Base-by-base conservation (phyloP, 2,113 vertebrate genomes). In the Callaeas wilsoni region DNA sequence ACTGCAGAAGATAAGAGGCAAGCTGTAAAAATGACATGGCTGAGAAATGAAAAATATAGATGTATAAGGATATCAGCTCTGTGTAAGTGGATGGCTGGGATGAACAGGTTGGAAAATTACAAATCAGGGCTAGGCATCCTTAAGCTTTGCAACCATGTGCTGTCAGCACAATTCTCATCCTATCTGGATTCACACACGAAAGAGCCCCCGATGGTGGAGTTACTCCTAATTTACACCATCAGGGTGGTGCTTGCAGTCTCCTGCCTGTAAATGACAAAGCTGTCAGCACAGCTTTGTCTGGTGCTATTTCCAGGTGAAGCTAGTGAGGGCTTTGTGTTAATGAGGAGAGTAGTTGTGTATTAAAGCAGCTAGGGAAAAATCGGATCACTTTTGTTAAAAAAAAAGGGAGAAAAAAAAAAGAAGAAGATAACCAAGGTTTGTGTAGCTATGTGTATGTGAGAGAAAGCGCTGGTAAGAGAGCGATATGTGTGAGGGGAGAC, bases 1-100 rank as follows among this genome's bases (percentile, higher is more conserved):
- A 42, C 59, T 96, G 92, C 49, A 95, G 95, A 96, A 95, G 82
- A 88, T 47, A 95, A 97, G 84, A 96, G 71, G 62, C 47, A 87
- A 97, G 60, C 50, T n/a, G 64, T 46, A 86, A 60, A 91, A 95
- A 62, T 19, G 10, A 7, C 12, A 6, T 3, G 18, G 21, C 12
- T 71, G 59, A 47, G 39, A 93, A 76, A 75, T 8, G 17, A 7
- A 53, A 82, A 71, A 16, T 8, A 1, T 25, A 63, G 19, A 18
- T 53, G 8, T 42, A 27, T 75, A 35, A 84, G 49, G 57, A 29
- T 35, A 49, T 18, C 32, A 63, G 13, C 5, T 56, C 50, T 37
- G 18, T 27, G 16, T n/a, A 55, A 75, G 55, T 7, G 10, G 44
- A 32, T 65, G 11, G 12, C 5, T 67, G 23, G 7, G 10, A n/a